Conservation (phyloP, 2,888 invertebrate genomes). For the Bellardia pandia region DNA sequence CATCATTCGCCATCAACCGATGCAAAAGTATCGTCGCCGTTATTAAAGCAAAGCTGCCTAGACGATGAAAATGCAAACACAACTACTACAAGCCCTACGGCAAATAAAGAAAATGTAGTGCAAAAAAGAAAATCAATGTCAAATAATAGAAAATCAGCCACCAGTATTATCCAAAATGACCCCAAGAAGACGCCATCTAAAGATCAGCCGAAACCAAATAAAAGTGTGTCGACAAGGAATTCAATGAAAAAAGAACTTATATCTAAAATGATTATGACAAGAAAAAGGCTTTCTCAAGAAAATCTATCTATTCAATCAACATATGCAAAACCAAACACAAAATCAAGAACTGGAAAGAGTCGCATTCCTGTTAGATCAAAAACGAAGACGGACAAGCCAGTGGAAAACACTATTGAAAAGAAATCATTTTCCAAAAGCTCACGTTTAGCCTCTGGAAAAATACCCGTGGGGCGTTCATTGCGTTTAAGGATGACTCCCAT, state of each 20-base stretch:
- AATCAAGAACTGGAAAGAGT: constrained; percentile 34
- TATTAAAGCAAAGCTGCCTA: neutral
- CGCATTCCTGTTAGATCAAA: constrained; percentile 55
- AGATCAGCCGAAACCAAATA: neutral
- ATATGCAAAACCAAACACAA: neutral
- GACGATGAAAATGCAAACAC: neutral
- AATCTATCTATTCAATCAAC: constrained; percentile 79
- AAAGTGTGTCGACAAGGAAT: constrained; percentile 76
- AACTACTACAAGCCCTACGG: constrained; percentile 18
- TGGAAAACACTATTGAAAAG: constrained; percentile 10
- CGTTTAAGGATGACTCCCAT: constrained; percentile 24
- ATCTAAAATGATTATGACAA: constrained; percentile 77
- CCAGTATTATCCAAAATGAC: neutral
- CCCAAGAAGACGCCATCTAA: neutral
- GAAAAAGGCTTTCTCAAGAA: constrained; percentile 80
- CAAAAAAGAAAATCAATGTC: constrained; percentile 31
- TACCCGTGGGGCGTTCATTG: neutral
- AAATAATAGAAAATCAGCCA: neutral
- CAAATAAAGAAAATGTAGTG: constrained; percentile 47
- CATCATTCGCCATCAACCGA: neutral
- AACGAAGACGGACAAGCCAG: neutral
- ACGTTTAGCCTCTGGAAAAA: neutral
- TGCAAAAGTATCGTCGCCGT: neutral
- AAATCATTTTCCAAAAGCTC: neutral
- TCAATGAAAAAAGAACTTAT: constrained; percentile 76